Evolutionary conservation across 2,113 vertebrate genomes (phyloP).

Genomic region (Salvelinus fontinalis): DNA sequence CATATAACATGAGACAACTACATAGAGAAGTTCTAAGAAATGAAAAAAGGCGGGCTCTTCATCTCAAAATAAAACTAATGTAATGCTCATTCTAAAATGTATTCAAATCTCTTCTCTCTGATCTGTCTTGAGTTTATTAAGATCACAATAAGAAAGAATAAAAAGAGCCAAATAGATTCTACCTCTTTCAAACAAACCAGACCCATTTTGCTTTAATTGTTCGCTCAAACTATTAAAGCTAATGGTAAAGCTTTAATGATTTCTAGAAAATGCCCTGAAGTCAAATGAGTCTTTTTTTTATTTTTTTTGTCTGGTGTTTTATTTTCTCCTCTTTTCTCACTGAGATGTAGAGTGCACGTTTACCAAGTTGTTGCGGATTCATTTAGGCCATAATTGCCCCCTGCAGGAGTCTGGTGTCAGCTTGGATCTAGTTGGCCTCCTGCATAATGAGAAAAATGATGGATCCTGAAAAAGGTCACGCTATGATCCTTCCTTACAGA

Average conservation of each 20-base stretch:
- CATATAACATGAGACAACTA: background rate
- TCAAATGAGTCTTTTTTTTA: conserved; percentile 38
- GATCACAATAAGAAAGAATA: background rate
- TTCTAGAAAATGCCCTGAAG: conserved; percentile 57
- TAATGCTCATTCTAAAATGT: background rate
- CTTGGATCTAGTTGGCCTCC: conserved; percentile 73
- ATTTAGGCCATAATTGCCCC: conserved; percentile 83
- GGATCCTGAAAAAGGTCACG: conserved; percentile 86
- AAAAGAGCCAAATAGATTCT: background rate
- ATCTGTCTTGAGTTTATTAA: background rate
- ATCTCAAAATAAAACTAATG: background rate
- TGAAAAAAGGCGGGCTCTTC: no score
- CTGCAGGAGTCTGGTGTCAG: conserved; percentile 79
- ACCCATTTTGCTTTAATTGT: conserved; percentile 47
- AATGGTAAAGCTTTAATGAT: conserved; percentile 54
- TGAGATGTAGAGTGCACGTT: conserved; percentile 52
- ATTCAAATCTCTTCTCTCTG: background rate
- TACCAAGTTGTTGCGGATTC: conserved; percentile 75
- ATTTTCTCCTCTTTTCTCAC: conserved; percentile 31
- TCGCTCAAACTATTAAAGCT: conserved; percentile 51
- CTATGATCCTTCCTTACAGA: conserved; percentile 83
- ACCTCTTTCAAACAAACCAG: conserved; percentile 14
- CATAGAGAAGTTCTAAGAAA: background rate
- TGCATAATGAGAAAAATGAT: conserved; percentile 87
- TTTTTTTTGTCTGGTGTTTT: conserved; percentile 26